Evolutionary conservation across 2,888 invertebrate genomes (phyloP), one percentile per base, ranked within the genome.

Genomic region (Oscheius onirici): DNA sequence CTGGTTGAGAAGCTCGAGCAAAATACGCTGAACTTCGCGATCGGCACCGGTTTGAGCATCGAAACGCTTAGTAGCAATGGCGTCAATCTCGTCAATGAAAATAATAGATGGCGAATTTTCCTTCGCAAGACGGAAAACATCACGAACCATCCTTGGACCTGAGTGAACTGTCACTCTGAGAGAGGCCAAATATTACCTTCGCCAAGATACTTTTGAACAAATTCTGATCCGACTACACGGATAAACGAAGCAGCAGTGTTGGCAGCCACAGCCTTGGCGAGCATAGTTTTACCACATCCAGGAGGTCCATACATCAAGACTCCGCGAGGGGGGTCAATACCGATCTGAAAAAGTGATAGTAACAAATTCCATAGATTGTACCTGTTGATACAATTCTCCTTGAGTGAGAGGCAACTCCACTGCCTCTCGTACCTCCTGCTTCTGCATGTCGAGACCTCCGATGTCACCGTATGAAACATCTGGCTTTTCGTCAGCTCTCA

Each of bases 221-320:
- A 99, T 90, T 99, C 99, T 0, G 97, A 97, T 3, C 99, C 99
- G 20, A 99, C 99, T 17, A 99, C 99, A 77, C 97, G 92, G 85
- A 99, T 97, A 88, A 99, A 99, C 0, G 97, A 95, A 84, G 97
- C 97, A 13, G 84, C 83, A 11, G 86, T 86, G 60, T 86, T 86
- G 15, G 85, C 78, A n/a, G 86, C 86, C 3, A 86, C 86, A 8
- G 86, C 86, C 67, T 99, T 99, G 40, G 99, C 99, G 84, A 99
- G 90, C 97, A 99, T 97, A 70, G 99, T 99, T 90, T 99, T 99
- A 34, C 99, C 99, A 89, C 97, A 97, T 43, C 99, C 91, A 15
- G 99, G 97, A n/a, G 99, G 99, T 0, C 99, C 99, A 87, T 95
- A 99, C 95, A 99, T 95, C 43, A 99, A 91, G 1, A 99, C 99